Evolutionary conservation across 2,888 invertebrate genomes (phyloP).

Genomic region (Tetrapedia diversipes): DNA sequence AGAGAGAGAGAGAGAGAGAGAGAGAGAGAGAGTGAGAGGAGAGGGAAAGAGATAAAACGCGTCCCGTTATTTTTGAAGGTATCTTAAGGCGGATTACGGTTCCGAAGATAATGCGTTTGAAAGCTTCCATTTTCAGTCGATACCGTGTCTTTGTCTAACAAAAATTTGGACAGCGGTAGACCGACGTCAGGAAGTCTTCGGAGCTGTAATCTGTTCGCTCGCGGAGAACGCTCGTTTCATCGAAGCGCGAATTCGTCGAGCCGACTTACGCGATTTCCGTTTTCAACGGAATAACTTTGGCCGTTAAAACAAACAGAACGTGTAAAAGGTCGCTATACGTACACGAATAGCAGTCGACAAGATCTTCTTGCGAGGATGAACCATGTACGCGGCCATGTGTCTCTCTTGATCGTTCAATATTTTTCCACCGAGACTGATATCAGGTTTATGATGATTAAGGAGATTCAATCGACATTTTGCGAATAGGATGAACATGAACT

Average conservation of each 20-base stretch:
- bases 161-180: not conserved
- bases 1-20: too few relatives aligned
- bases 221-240: not conserved
- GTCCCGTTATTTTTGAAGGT: not conserved
- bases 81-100: not conserved
- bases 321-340: slow-evolving; percentile 17
- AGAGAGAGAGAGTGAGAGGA: too few relatives aligned
- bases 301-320: too few relatives aligned
- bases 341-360: slow-evolving; percentile 71
- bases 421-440: slow-evolving; percentile 74
- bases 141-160: not conserved
- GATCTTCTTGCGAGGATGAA: slow-evolving; percentile 69
- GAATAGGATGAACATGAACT: not conserved
- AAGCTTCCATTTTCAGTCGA: not conserved
- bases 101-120: not conserved
- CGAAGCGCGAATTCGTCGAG: not conserved
- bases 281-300: not conserved
- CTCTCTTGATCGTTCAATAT: slow-evolving; percentile 60
- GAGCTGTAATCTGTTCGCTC: not conserved
- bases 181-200: not conserved
- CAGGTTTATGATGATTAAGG: slow-evolving; percentile 45
- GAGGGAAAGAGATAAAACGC: not conserved
- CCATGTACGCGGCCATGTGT: slow-evolving; percentile 71
- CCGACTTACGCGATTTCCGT: not conserved
- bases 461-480: slow-evolving; percentile 22